Percentiles rank a stretch among this genome's conserved stretches.
phyloP scores from a whole-genome alignment of 2,888 invertebrate species.

The Caenorhabditis sp. region DNA sequence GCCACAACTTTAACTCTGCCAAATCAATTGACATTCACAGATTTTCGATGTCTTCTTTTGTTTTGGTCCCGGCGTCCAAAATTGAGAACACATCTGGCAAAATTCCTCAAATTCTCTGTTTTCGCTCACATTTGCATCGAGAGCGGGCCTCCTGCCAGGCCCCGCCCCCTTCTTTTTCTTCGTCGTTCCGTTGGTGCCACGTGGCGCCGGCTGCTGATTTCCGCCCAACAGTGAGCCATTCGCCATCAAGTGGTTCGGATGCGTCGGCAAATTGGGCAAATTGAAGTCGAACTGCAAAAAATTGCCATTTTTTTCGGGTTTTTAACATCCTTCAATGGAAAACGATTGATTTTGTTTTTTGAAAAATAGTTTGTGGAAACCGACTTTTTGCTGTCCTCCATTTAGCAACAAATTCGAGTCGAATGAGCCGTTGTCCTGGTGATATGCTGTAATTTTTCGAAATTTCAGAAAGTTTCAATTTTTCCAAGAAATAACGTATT shows the following conservation, averaged over 20 bases:
- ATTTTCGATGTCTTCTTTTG: no score
- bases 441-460: no score
- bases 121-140: conserved; percentile 50
- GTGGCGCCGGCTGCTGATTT: background rate
- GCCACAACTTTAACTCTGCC: no score
- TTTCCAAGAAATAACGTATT: no score
- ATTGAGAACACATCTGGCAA: background rate
- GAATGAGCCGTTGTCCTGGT: no score
- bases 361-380: background rate
- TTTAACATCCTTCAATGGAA: background rate
- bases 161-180: conserved; percentile 55
- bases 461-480: no score
- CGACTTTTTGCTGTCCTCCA: background rate
- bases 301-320: conserved; percentile 6
- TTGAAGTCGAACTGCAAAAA: conserved; percentile 39
- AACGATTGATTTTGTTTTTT: conserved; percentile 9
- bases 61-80: background rate
- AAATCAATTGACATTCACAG: no score
- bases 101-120: no score
- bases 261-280: conserved; percentile 22
- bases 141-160: conserved; percentile 41
- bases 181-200: conserved; percentile 21
- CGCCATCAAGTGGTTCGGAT: conserved; percentile 34
- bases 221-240: conserved; percentile 15
- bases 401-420: no score